Percentiles rank a stretch among this genome's conserved stretches.
Evolutionary conservation across 2,888 invertebrate genomes (phyloP).

Genomic region (Orthonevra nobilis): DNA sequence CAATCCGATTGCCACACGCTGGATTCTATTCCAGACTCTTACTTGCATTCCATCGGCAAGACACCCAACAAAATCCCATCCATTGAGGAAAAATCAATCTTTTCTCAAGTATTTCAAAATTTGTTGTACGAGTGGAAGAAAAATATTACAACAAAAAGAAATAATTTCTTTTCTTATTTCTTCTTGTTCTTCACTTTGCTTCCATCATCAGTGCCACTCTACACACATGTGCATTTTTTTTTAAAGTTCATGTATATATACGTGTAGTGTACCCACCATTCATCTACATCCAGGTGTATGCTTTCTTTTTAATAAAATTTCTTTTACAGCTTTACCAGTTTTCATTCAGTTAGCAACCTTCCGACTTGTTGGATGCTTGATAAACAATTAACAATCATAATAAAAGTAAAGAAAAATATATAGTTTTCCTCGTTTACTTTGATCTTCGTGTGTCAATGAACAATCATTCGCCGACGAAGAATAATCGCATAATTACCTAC

Average conservation of each 20-base stretch:
- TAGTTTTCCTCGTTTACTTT: conserved; percentile 21
- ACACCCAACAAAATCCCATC: conserved; percentile 23
- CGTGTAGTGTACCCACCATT: conserved; percentile 47
- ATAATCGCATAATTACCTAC: conserved; percentile 64
- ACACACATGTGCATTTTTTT: conserved; percentile 54
- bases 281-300: conserved; percentile 66
- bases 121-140: conserved; percentile 38
- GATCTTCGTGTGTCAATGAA: conserved; percentile 39
- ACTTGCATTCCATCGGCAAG: conserved; percentile 49
- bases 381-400: too few relatives aligned
- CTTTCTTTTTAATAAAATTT: conserved; percentile 71
- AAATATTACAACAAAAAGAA: conserved; percentile 21
- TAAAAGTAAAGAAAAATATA: conserved; percentile 11
- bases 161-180: conserved; percentile 53
- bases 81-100: conserved; percentile 24
- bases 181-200: conserved; percentile 32
- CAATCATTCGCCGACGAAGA: conserved; percentile 49
- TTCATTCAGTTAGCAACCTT: conserved; percentile 69
- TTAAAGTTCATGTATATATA: conserved; percentile 29
- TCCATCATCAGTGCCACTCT: conserved; percentile 6
- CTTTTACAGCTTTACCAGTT: conserved; percentile 69
- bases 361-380: conserved; percentile 66
- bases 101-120: conserved; percentile 50
- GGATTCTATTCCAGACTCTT: conserved; percentile 50
- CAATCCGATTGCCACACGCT: background rate